Evolutionary conservation across 2,797 vertebrate species (phyloP).

Genomic region (Rhynchotus rufescens): DNA sequence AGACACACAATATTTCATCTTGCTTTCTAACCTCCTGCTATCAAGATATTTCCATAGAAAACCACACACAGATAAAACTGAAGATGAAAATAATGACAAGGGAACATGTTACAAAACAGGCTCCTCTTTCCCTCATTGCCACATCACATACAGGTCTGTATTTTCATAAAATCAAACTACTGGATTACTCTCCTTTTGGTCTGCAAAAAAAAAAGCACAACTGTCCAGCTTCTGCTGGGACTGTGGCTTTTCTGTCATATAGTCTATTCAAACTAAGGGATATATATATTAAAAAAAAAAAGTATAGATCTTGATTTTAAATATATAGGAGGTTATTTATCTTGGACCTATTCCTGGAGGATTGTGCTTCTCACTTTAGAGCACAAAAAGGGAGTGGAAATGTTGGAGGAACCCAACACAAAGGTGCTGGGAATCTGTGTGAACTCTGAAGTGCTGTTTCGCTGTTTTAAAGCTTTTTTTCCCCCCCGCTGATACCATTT

Average conservation of each 20-base stretch:
- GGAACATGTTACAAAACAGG: neutral
- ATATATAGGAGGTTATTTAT: neutral
- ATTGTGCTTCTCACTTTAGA: neutral
- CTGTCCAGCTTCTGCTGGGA: neutral
- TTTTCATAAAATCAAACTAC: neutral
- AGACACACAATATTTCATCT: constrained; percentile 60
- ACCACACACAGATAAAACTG: constrained; percentile 42
- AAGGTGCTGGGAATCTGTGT: neutral
- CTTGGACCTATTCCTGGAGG: neutral
- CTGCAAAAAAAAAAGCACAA: neutral
- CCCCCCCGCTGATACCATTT: neutral
- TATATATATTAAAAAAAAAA: neutral
- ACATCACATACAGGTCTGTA: neutral
- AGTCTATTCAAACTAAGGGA: neutral
- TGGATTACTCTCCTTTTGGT: neutral
- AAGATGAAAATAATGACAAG: neutral
- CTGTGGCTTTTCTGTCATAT: neutral
- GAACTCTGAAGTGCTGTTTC: neutral
- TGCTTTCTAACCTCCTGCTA: constrained; percentile 52
- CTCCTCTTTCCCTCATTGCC: constrained; percentile 1
- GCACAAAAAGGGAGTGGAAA: neutral
- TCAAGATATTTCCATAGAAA: constrained; percentile 57
- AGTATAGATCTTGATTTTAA: neutral
- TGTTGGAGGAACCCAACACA: neutral
- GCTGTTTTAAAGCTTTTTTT: neutral